These are phyloP conservation scores for Crossaster papposus DNA, from an alignment of 53 echinoderm and acorn worm species.

Conservation along the genomic window DNA sequence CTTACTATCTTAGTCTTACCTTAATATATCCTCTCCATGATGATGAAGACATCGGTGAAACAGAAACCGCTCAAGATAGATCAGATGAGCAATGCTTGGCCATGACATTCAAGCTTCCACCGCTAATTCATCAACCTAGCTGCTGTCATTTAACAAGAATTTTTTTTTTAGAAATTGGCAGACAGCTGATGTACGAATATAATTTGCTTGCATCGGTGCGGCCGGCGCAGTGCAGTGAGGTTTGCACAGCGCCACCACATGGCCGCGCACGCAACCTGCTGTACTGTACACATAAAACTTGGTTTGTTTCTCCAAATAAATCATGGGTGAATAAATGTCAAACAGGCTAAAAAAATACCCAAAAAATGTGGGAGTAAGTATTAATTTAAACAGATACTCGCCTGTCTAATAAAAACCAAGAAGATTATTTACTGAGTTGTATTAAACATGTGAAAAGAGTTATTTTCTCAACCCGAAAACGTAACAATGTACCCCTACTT, in stretches of 20 bases:
- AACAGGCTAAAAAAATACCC: too few species aligned
- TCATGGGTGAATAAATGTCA: too few species aligned
- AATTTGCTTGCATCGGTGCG: too few species aligned
- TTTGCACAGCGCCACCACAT: neutral
- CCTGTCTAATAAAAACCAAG: too few species aligned
- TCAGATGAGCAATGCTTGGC: constrained; percentile 27
- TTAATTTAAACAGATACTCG: too few species aligned
- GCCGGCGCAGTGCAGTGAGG: neutral
- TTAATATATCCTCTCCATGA: neutral
- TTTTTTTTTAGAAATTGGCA: too few species aligned
- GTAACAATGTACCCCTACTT: neutral
- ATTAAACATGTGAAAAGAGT: too few species aligned
- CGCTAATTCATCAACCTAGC: constrained; percentile 38
- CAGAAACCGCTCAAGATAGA: constrained; percentile 26
- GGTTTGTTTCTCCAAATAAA: too few species aligned
- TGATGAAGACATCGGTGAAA: neutral
- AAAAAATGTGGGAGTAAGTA: too few species aligned
- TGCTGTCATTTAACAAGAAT: neutral
- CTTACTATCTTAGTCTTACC: neutral
- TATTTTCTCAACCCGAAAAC: too few species aligned
- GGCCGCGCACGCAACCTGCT: neutral
- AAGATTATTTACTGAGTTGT: too few species aligned
- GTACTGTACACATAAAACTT: neutral
- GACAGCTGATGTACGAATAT: too few species aligned
- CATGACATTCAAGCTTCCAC: constrained; percentile 14